phyloP scores from a whole-genome alignment of 35 echinoderm and acorn worm species.

The Diadema setosum region DNA sequence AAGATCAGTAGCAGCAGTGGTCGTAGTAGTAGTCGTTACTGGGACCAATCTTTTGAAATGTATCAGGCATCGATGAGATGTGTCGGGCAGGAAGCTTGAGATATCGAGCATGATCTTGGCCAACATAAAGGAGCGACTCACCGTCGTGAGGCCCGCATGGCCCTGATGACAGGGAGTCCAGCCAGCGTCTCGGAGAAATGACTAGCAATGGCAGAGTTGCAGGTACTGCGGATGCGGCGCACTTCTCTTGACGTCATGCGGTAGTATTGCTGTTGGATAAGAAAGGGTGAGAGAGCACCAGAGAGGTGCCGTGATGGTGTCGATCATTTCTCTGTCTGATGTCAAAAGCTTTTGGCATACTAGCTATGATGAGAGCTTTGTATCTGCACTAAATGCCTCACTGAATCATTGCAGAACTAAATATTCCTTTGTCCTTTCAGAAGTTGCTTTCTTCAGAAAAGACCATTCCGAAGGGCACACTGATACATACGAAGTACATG shows the following conservation, averaged over 20 bases:
- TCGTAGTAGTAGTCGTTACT: background rate
- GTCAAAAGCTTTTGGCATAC: too few species aligned
- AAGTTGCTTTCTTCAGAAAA: too few species aligned
- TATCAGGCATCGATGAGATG: background rate
- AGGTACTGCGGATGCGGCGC: conserved; percentile 77
- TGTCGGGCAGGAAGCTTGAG: background rate
- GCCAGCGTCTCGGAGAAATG: conserved; percentile 93
- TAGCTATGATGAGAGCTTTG: too few species aligned
- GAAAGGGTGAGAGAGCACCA: too few species aligned
- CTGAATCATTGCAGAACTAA: too few species aligned
- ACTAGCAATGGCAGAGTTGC: conserved; percentile 85
- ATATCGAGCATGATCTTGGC: background rate
- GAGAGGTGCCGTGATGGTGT: too few species aligned
- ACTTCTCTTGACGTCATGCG: conserved; percentile 88
- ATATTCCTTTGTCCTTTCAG: too few species aligned
- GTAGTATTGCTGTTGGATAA: conserved; percentile 97
- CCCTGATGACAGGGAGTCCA: conserved; percentile 79
- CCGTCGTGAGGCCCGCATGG: conserved; percentile 70
- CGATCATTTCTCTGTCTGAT: too few species aligned
- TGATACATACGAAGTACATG: too few species aligned
- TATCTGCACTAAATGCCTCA: too few species aligned
- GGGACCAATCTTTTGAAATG: background rate
- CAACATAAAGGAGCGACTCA: conserved; percentile 2
- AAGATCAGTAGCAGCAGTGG: background rate
- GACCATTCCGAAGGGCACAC: too few species aligned